phyloP scores from a whole-genome alignment of 2,797 vertebrate genomes.

The Remorina albescens region DNA sequence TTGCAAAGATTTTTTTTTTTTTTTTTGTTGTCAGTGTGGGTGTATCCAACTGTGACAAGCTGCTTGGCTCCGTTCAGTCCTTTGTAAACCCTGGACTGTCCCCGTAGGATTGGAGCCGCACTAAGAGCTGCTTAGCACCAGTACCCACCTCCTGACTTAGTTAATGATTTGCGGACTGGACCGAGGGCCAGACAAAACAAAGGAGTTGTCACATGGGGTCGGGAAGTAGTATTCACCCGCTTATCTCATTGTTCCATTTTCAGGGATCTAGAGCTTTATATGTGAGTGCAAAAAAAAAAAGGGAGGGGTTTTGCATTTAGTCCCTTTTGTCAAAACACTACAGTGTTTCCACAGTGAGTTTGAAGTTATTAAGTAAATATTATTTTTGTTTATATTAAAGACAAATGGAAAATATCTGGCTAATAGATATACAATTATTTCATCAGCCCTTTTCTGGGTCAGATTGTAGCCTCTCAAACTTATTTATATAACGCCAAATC shows the following conservation, averaged over 20 bases:
- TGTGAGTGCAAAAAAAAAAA: conserved; percentile 8
- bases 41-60: conserved; percentile 86
- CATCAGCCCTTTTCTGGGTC: not conserved
- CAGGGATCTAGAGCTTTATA: conserved; percentile 31
- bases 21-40: conserved; percentile 79
- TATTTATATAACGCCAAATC: too few relatives aligned
- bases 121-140: conserved; percentile 57
- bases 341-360: not conserved
- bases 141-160: conserved; percentile 68
- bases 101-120: conserved; percentile 70
- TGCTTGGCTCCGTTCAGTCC: conserved; percentile 73
- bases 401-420: not conserved
- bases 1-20: conserved; percentile 84
- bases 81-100: conserved; percentile 80
- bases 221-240: conserved; percentile 41
- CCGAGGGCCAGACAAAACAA: conserved; percentile 70
- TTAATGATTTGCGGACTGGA: conserved; percentile 73
- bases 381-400: not conserved
- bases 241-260: conserved; percentile 46
- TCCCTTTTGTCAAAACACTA: conserved; percentile 3
- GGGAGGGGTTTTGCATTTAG: not conserved
- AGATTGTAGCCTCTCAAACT: too few relatives aligned
- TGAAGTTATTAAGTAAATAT: not conserved
- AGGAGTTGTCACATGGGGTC: conserved; percentile 52
- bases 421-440: too few relatives aligned